phyloP scores from a whole-genome alignment of 2,888 invertebrate genomes.

The Colostygia pectinataria region DNA sequence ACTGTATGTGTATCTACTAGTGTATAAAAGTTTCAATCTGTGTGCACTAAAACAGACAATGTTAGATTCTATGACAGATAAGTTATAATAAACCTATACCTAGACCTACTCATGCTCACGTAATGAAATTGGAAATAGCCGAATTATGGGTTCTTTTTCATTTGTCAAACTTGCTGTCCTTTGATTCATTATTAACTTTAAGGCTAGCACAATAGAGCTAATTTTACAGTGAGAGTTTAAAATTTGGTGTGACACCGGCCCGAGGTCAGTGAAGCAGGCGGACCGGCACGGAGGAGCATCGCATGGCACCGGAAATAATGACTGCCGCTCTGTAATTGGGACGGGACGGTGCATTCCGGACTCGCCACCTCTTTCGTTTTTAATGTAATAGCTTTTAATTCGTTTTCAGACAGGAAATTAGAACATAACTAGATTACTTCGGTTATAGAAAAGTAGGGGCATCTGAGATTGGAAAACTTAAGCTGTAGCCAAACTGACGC shows the following conservation, averaged over 20 bases:
- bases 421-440: slow-evolving; percentile 31
- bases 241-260: slow-evolving; percentile 8
- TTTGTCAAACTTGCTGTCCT: not conserved
- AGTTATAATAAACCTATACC: too few species aligned
- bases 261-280: slow-evolving; percentile 54
- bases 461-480: slow-evolving; percentile 24
- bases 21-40: too few species aligned
- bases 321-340: slow-evolving; percentile 78
- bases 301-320: slow-evolving; percentile 75
- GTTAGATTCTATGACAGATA: too few species aligned
- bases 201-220: not conserved
- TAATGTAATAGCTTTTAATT: slow-evolving; percentile 38
- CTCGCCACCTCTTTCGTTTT: slow-evolving; percentile 37
- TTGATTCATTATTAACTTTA: not conserved
- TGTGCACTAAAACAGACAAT: too few species aligned
- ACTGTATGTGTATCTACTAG: too few species aligned
- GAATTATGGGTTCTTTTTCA: too few species aligned
- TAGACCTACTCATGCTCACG: too few species aligned
- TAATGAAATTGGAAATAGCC: too few species aligned
- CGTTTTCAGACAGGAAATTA: slow-evolving; percentile 35
- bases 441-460: slow-evolving; percentile 31
- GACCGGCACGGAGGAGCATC: slow-evolving; percentile 55
- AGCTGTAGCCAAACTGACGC: slow-evolving; percentile 1
- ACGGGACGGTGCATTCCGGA: slow-evolving; percentile 56
- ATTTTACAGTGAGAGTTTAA: not conserved